Evolutionary conservation across 2,113 vertebrate genomes (phyloP).

Genomic region (Scortum barcoo): DNA sequence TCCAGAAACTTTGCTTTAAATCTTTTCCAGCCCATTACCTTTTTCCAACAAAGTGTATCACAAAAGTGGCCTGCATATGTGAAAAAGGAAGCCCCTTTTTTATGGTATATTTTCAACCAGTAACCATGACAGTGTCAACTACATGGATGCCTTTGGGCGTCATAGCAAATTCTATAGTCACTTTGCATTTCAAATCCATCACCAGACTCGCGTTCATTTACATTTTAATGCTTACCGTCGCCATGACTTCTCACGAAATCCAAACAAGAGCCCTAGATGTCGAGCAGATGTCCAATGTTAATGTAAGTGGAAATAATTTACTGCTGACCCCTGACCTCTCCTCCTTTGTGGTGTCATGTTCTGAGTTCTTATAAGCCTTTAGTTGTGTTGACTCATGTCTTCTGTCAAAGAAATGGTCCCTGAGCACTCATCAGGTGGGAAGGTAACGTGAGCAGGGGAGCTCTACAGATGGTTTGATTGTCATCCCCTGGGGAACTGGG

Average conservation of each 20-base stretch:
- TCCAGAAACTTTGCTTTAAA: background rate
- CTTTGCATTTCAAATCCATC: constrained; percentile 74
- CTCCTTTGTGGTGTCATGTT: constrained; percentile 63
- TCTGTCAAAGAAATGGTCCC: constrained; percentile 70
- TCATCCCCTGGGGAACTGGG: constrained; percentile 68
- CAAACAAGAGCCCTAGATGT: background rate
- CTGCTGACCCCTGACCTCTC: constrained; percentile 63
- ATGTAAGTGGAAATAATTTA: constrained; percentile 37
- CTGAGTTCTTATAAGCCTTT: constrained; percentile 57
- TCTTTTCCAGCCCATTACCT: background rate
- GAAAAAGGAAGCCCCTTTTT: background rate
- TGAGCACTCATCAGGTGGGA: constrained; percentile 61
- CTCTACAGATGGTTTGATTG: constrained; percentile 76
- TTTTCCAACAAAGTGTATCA: background rate
- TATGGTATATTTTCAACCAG: background rate
- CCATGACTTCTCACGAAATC: constrained; percentile 11
- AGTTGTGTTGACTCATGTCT: constrained; percentile 77
- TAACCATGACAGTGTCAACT: background rate
- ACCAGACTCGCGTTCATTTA: constrained; percentile 53
- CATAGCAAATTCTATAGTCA: constrained; percentile 2
- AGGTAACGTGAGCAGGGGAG: constrained; percentile 73
- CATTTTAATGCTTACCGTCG: constrained; percentile 24
- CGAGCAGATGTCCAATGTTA: constrained; percentile 28
- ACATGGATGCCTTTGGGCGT: background rate
- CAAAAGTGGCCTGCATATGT: background rate